Base-by-base conservation (phyloP, 2,113 vertebrate genomes). In the Cavia aperea region DNA sequence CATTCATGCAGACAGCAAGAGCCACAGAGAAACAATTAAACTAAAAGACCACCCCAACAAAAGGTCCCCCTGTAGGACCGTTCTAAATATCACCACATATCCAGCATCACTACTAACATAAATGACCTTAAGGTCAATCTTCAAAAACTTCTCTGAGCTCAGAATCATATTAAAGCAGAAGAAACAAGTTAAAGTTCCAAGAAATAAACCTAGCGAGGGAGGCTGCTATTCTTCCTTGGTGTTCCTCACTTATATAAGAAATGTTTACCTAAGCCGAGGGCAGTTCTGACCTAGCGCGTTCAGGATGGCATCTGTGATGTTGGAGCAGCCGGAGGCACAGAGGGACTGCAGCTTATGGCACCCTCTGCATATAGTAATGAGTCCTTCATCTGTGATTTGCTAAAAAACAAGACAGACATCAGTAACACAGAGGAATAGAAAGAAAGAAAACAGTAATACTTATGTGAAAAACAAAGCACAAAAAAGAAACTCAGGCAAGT, bases 301-400 rank as follows among this genome's bases (percentile, higher is more conserved):
- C 96, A 99, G 96, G 97, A 99, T 99, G 97, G 99, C 98, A 83
- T 99, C 99, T 82, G 99, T 99, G 96, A 99, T 99, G 97, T 99
- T 99, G 97, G 98, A 98, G 96, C 99, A 99, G 97, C 99, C 99
- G 0, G 99, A 99, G 58, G 99, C 99, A 56, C 99, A 99, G 78
- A 99, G 98, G 81, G 99, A 99, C 97, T 99, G 99, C 94, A 99
- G 97, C 94, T 98, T 99, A 98, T 99, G 99, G 95, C 99, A 99
- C 77, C 99, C 99, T 95, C 99, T 98, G 97, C 99, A 99, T 97
- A 99, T 99, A 79, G 99, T 99, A 97, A 99, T 99, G 96, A 99
- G 98, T 86, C 99, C 99, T 29, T 99, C 99, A 46, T 99, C 99
- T 96, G 99, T 99, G 97, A 99, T 99, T 98, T 99, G 99, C 99